Evolutionary conservation across 1,140 invertebrate genomes (phyloP), one percentile per base, ranked within the genome.

Genomic region (Melipona quadrifasciata): DNA sequence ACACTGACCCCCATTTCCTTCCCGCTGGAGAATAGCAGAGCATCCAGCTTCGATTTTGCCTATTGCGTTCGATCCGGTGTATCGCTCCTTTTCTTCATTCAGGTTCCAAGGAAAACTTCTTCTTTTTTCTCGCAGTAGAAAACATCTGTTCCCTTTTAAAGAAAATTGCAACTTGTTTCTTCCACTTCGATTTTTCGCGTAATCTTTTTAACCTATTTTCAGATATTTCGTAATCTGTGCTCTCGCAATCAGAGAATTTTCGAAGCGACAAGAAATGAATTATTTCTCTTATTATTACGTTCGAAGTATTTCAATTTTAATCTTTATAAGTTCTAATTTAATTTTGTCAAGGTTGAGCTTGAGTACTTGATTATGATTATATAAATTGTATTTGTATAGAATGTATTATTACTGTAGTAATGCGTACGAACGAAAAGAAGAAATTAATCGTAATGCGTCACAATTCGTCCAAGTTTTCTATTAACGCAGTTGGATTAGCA

Each of bases 1-100:
- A 93, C 82, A 93, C 93, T 93, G 91, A 93, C 92, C 92, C 91
- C 90, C 90, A 93, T 93, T 93, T 86, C 86, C 47, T 86, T 83
- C 58, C 84, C 58, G 39, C 57, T 24, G 68, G 27, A 67, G 39
- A 65, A 73, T 58, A 71, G 58, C 76, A 47, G 24, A 73, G 82
- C 77, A 47, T 47, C 31, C 58, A 53, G 68, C 82, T 84, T 84
- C 68, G 57, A 86, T 86, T 78, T 82, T 85, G 58, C 61, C 74
- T 68, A 86, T 64, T 82, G 55, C 39, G 39, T 67, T 31, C 61
- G 34, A 73, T 84, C n/a, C 16, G 6, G 53, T n/a, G 51, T 47
- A 55, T 72, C 53, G n/a, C 11, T 55, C 53, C 68, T 57, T 55
- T 75, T 68, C 64, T 39, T 31, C 19, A 3, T 3, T 11, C 12